phyloP scores from a whole-genome alignment of 1,140 invertebrate genomes.

The Drosophila lacertosa region DNA sequence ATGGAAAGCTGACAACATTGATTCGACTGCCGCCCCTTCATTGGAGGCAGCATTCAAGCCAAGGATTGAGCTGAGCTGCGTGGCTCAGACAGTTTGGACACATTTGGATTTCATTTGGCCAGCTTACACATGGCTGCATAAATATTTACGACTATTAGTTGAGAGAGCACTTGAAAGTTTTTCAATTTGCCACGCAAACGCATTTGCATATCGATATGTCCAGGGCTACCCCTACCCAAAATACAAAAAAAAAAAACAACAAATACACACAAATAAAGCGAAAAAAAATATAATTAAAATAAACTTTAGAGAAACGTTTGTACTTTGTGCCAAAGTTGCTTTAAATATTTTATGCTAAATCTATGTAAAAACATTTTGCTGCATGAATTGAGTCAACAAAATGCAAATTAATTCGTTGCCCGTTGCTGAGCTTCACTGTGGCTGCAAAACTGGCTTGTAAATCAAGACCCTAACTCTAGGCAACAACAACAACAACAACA shows the following conservation, averaged over 20 bases:
- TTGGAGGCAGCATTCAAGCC: slow-evolving; percentile 11
- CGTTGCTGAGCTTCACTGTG: slow-evolving; percentile 22
- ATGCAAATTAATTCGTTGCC: slow-evolving; percentile 62
- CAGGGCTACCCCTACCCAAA: not conserved
- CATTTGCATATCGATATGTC: slow-evolving; percentile 77
- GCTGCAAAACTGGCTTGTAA: slow-evolving; percentile 56
- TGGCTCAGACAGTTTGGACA: slow-evolving; percentile 34
- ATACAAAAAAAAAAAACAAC: not conserved
- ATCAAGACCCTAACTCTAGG: slow-evolving; percentile 47
- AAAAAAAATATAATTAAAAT: slow-evolving; percentile 71
- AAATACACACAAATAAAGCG: not conserved
- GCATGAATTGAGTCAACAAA: slow-evolving; percentile 70
- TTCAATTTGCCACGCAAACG: slow-evolving; percentile 60
- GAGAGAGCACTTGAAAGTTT: slow-evolving; percentile 65
- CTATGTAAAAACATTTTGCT: slow-evolving; percentile 73
- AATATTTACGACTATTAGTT: slow-evolving; percentile 82
- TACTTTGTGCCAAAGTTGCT: slow-evolving; percentile 60
- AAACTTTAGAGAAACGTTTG: slow-evolving; percentile 62
- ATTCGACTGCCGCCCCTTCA: slow-evolving; percentile 27
- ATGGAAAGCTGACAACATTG: slow-evolving; percentile 28
- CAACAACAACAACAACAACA: slow-evolving; percentile 18
- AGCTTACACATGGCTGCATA: slow-evolving; percentile 66
- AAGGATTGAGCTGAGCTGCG: slow-evolving; percentile 50
- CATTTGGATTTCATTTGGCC: slow-evolving; percentile 58
- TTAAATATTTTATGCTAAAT: slow-evolving; percentile 78